Evolutionary conservation across 2,888 invertebrate species (phyloP), one percentile per base, ranked within the genome.

Genomic region (Dichetophora obliterata): DNA sequence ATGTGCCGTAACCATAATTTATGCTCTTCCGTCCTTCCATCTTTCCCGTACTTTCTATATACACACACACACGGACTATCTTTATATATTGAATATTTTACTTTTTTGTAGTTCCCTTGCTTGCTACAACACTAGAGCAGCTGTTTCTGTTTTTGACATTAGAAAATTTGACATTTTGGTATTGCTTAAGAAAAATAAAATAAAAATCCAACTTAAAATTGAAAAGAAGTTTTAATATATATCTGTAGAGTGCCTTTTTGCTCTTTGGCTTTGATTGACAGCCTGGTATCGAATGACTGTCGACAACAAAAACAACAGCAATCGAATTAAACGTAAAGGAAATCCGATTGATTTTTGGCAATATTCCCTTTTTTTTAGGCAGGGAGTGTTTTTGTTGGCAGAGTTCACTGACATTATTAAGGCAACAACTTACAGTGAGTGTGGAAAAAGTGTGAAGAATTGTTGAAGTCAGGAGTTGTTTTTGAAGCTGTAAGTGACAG

Each of bases 81-180:
- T 16, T 68, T 43, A 24, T 59, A 6, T 37, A 16, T 59, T 37
- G 31, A 31, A 9, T 52, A 1, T 31, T 69, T 52, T 69, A 52
- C 31, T 24, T 31, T 3, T 31, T 31, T 31, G 31, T 31, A 5
- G 2, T 24, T 16, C 61, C 22, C 6, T 43, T 2, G 31, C 6
- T 43, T 2, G 31, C 16, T 24, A 22, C 3, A 11, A 50, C 14
- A 48, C 22, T 11, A 31, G 16, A 24, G 74, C 73, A 74, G 73
- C 73, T 65, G 73, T 63, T 74, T 34, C 19, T 63, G 65, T 63
- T 48, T 74, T 65, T 65, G 73, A 74, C 50, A 65, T 69, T n/a
- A 52, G 50, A 57, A 54, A 54, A 34, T 70, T 8, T 52, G 27
- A 70, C 34, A 54, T 31, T 59, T 63, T 63, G 19, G n/a, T 61